These are phyloP conservation scores for Epinotia nisella DNA, from an alignment of 2,888 invertebrate genomes.

Conservation along the genomic window DNA sequence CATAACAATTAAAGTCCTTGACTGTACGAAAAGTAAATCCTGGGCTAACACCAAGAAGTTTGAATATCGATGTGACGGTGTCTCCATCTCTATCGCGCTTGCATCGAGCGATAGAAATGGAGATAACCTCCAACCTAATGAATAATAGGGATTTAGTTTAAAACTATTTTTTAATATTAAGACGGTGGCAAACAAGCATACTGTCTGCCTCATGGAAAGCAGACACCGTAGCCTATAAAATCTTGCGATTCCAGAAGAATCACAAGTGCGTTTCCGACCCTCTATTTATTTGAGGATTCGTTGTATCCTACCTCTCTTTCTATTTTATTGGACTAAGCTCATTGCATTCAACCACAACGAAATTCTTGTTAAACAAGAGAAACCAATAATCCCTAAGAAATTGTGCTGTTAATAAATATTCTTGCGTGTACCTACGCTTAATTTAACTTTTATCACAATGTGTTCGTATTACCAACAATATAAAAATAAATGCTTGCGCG, in stretches of 20 bases:
- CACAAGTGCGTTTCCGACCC: too few species aligned
- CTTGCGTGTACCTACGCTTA: constrained; percentile 42
- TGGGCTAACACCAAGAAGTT: background rate
- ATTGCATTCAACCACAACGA: constrained; percentile 48
- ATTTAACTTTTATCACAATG: constrained; percentile 65
- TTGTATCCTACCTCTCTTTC: too few species aligned
- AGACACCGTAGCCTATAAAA: too few species aligned
- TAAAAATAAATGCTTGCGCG: constrained; percentile 83
- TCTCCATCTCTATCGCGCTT: background rate
- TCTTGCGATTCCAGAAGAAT: too few species aligned
- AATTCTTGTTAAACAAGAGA: constrained; percentile 66
- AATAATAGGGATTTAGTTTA: too few species aligned
- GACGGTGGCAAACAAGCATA: too few species aligned
- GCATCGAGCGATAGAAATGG: background rate
- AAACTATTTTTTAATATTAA: too few species aligned
- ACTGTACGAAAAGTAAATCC: too few species aligned
- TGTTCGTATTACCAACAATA: constrained; percentile 67
- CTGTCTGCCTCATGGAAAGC: too few species aligned
- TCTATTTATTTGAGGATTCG: too few species aligned
- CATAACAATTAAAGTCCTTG: too few species aligned
- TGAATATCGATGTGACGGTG: background rate
- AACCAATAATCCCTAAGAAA: constrained; percentile 51
- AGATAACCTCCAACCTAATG: background rate
- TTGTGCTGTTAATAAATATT: constrained; percentile 66
- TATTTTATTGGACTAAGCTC: constrained; percentile 46